Conservation (phyloP, 2,797 vertebrate genomes). For the Lagocephalus sceleratus region DNA sequence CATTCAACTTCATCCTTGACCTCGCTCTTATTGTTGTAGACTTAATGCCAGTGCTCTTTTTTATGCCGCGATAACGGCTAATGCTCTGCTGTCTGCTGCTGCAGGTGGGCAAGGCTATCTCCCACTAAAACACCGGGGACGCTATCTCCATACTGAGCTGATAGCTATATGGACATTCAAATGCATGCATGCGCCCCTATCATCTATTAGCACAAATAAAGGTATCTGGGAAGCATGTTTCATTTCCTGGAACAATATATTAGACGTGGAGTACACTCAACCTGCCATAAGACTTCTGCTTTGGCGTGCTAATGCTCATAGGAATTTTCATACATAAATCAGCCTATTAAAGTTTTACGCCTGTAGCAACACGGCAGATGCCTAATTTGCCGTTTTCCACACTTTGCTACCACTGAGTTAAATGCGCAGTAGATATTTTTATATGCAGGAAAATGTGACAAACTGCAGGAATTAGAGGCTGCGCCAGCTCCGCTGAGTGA, state of each 20-base stretch:
- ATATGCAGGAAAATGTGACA: slow-evolving; percentile 40
- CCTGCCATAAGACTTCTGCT: slow-evolving; percentile 11
- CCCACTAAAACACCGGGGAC: slow-evolving; percentile 56
- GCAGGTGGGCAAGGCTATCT: slow-evolving; percentile 57
- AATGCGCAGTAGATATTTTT: not conserved
- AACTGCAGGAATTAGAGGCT: slow-evolving; percentile 38
- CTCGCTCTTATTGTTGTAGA: slow-evolving; percentile 68
- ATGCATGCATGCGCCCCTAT: slow-evolving; percentile 42
- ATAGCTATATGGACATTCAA: slow-evolving; percentile 61
- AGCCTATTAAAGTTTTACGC: slow-evolving; percentile 38
- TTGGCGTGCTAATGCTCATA: slow-evolving; percentile 30
- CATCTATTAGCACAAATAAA: slow-evolving; percentile 53
- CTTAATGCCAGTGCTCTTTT: slow-evolving; percentile 64
- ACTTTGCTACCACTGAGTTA: not conserved
- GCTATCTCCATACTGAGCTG: slow-evolving; percentile 59
- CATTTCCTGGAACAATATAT: slow-evolving; percentile 23
- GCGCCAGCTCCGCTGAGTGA: slow-evolving; percentile 51
- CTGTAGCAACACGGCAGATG: slow-evolving; percentile 19
- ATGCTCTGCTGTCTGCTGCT: slow-evolving; percentile 61
- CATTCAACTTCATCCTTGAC: slow-evolving; percentile 80
- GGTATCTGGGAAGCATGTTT: slow-evolving; percentile 40
- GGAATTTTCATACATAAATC: slow-evolving; percentile 50
- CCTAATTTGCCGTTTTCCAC: slow-evolving; percentile 38
- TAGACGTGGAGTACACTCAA: slow-evolving; percentile 12
- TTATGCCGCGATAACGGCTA: slow-evolving; percentile 69